Conservation (phyloP, 2,888 invertebrate species). For the Clostera curtula region DNA sequence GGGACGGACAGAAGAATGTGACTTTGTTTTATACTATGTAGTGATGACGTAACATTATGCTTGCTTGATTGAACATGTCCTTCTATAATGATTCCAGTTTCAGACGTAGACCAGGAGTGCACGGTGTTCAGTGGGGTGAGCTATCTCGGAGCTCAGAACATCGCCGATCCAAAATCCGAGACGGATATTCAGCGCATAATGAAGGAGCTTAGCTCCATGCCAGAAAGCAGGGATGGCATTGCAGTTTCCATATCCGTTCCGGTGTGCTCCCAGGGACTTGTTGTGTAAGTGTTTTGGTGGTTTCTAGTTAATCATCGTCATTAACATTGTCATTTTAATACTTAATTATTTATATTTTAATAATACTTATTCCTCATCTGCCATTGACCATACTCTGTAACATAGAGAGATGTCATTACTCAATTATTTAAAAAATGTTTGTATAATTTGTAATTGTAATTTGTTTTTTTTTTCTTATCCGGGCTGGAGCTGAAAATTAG, state of each 20-base stretch:
- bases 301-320: neutral
- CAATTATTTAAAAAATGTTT: too few species aligned
- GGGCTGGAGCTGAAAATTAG: too few species aligned
- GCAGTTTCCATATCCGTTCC: constrained; percentile 95
- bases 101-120: constrained; percentile 90
- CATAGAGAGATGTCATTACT: too few species aligned
- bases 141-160: constrained; percentile 93
- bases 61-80: neutral
- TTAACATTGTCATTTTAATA: neutral
- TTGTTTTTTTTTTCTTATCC: too few species aligned
- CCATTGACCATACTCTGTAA: too few species aligned
- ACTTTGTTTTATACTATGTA: constrained; percentile 4
- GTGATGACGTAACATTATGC: neutral
- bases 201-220: constrained; percentile 90
- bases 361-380: too few species aligned
- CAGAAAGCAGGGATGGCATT: constrained; percentile 81
- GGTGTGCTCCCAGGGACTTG: constrained; percentile 92
- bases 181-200: constrained; percentile 94
- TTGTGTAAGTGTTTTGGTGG: constrained; percentile 81
- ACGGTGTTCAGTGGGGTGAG: constrained; percentile 95
- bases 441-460: too few species aligned
- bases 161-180: constrained; percentile 94
- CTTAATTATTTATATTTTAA: too few species aligned
- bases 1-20: too few species aligned
- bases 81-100: constrained; percentile 60